phyloP scores from a whole-genome alignment of 2,888 invertebrate genomes.

The Clitarchus hookeri region DNA sequence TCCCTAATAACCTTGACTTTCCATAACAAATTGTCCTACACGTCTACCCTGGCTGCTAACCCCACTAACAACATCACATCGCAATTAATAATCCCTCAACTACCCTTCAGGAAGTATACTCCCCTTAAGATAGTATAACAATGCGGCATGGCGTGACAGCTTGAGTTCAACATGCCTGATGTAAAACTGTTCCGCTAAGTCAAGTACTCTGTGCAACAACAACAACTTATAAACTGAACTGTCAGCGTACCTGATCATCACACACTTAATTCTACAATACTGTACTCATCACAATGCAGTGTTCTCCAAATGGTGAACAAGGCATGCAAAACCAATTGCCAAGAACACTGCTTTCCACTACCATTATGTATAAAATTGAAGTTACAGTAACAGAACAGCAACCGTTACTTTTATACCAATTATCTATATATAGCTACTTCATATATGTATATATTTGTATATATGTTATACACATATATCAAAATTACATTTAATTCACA shows the following conservation, averaged over 20 bases:
- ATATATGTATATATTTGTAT: background rate
- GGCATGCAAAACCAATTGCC: background rate
- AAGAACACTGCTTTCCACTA: background rate
- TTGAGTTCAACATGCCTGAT: background rate
- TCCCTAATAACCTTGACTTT: too few species aligned
- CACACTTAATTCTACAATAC: background rate
- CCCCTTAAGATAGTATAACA: too few species aligned
- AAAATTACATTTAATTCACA: background rate
- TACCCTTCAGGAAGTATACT: too few species aligned
- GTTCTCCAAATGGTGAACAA: background rate
- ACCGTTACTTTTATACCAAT: background rate
- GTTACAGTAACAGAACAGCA: background rate
- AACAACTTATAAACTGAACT: background rate
- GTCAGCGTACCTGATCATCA: background rate
- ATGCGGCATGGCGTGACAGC: background rate
- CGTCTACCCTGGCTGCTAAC: too few species aligned
- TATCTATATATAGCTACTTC: background rate
- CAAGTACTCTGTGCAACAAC: background rate
- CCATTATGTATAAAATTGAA: background rate
- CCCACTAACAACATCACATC: too few species aligned
- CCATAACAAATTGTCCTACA: too few species aligned
- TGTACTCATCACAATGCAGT: conserved; percentile 1
- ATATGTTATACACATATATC: background rate
- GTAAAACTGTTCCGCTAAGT: background rate
- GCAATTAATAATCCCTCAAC: too few species aligned